Base-by-base conservation (phyloP, 2,797 vertebrate species). In the Epinephelus coioides region DNA sequence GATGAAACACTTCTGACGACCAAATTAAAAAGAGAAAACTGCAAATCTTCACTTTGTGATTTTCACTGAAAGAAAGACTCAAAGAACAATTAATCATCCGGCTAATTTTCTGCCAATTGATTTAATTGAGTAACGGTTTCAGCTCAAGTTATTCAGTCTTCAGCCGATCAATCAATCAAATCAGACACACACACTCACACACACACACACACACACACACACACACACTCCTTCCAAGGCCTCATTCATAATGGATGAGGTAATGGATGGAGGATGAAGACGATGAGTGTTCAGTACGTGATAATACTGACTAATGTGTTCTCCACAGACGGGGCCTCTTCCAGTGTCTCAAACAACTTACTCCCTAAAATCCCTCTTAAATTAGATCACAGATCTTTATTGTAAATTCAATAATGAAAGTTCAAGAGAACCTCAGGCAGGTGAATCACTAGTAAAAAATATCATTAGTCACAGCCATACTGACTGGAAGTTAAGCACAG, bases 171-270 rank as follows among this genome's bases (percentile, higher is more conserved):
- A 57, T 60, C 59, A 56, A n/a, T 50, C 25, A 25, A 49, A 53
- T 56, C 17, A 25, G n/a, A 34, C 9, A 68, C 27, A 27, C n/a
- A n/a, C n/a, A n/a, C n/a, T n/a, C n/a, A n/a, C n/a, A n/a, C n/a
- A n/a, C n/a, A n/a, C n/a, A n/a, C n/a, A n/a, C n/a, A n/a, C n/a
- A n/a, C 25, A 27, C 25, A 3, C 38, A n/a, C 25, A 27, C 25
- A 27, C 25, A 13, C 14, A 18, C 25, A 0, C 1, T 13, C 51
- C 12, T n/a, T 25, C 15, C 27, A 5, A 27, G 13, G 55, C 19
- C 73, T 75, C 44, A 21, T 81, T 78, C 50, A 25, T 56, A 74
- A 83, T 69, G 34, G 17, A 65, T 19, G 18, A 60, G n/a, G 74
- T 5, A 68, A 27, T 67, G 75, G 49, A 73, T 47, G 34, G 60